Evolutionary conservation across 1,140 invertebrate species (phyloP).

Genomic region (Zaprionus tsacasi): DNA sequence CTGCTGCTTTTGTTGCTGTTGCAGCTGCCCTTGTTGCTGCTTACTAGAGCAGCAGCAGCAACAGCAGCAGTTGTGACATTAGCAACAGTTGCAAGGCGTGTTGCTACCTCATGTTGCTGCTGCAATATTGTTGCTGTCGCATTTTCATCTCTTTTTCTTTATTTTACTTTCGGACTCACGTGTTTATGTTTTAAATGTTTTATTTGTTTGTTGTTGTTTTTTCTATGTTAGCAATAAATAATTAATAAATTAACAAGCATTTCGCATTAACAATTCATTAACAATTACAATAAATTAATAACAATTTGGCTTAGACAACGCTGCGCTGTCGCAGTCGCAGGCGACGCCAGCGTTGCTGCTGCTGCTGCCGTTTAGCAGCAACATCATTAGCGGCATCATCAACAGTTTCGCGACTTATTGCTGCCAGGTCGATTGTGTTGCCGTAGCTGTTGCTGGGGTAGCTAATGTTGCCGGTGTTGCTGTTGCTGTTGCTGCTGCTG

Average conservation of each 20-base stretch:
- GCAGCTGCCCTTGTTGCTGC: not conserved
- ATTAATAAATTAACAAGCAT: slow-evolving; percentile 72
- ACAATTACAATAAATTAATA: slow-evolving; percentile 70
- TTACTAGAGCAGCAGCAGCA: not conserved
- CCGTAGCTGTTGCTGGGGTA: slow-evolving; percentile 1
- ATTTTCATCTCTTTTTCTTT: not conserved
- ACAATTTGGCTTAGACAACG: slow-evolving; percentile 22
- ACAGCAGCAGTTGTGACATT: not conserved
- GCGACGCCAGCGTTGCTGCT: slow-evolving; percentile 34
- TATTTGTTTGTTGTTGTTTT: slow-evolving; percentile 45
- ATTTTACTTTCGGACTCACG: not conserved
- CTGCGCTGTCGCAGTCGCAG: slow-evolving; percentile 23
- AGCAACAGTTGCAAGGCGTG: not conserved
- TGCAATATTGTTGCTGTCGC: not conserved
- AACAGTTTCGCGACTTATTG: slow-evolving; percentile 35
- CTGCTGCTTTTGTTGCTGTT: not conserved
- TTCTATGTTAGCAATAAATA: slow-evolving; percentile 72
- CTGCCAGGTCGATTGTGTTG: slow-evolving; percentile 29
- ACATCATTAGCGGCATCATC: slow-evolving; percentile 43
- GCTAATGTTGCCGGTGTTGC: slow-evolving; percentile 11
- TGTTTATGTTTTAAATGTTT: slow-evolving; percentile 4
- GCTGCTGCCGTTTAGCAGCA: slow-evolving; percentile 20
- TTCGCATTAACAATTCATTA: slow-evolving; percentile 76
- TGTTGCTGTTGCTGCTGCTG: slow-evolving; percentile 19
- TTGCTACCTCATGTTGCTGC: slow-evolving; percentile 10